phyloP scores from a whole-genome alignment of 2,113 vertebrate species.

The Bucco capensis region DNA sequence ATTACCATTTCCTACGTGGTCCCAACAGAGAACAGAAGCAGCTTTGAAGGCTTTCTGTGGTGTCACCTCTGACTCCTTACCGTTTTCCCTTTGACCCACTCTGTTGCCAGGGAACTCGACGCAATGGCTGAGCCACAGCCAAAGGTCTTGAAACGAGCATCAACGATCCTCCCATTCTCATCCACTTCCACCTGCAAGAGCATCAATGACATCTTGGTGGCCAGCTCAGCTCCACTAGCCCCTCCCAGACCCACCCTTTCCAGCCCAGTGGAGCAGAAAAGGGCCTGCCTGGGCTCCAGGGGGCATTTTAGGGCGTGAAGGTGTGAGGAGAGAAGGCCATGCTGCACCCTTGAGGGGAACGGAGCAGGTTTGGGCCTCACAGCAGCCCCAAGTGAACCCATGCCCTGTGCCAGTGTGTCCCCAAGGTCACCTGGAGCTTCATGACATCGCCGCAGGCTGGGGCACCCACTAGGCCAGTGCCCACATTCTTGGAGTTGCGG shows the following conservation, averaged over 20 bases:
- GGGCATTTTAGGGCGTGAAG: fast-evolving
- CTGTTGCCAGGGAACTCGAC: conserved; percentile 89
- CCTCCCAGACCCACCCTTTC: fast-evolving
- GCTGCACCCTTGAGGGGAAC: neutral
- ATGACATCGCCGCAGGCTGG: conserved; percentile 97
- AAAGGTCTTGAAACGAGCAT: conserved; percentile 92
- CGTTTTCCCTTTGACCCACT: conserved; percentile 98
- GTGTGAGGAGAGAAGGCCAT: neutral
- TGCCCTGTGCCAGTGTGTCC: neutral
- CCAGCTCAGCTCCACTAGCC: fast-evolving
- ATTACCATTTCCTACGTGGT: fast-evolving
- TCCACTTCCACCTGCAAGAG: conserved; percentile 85
- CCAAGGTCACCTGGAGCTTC: conserved; percentile 89
- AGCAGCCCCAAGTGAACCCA: fast-evolving
- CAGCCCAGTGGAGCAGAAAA: neutral
- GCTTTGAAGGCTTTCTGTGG: fast-evolving
- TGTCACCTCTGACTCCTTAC: conserved; percentile 51
- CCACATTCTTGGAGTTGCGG: conserved; percentile 89
- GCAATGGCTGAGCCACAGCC: conserved; percentile 94
- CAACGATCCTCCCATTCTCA: conserved; percentile 83
- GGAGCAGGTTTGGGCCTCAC: fast-evolving
- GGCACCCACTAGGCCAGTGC: conserved; percentile 93
- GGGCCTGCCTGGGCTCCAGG: neutral
- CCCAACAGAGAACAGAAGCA: fast-evolving
- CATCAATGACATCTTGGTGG: fast-evolving